Evolutionary conservation across 2,113 vertebrate species (phyloP).

Genomic region (Felis catus): DNA sequence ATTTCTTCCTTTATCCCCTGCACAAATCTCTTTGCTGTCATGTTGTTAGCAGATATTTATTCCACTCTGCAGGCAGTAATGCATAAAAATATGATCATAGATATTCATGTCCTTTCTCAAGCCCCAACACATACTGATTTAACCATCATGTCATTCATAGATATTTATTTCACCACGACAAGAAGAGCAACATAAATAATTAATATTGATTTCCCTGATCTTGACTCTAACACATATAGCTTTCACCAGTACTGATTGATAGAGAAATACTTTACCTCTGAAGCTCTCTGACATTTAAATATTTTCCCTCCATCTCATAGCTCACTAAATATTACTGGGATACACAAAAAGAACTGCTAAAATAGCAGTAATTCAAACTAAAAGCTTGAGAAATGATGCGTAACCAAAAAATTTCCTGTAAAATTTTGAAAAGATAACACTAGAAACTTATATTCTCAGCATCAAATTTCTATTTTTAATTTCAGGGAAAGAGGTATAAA

Average conservation of each 20-base stretch:
- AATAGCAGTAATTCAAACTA: constrained; percentile 20
- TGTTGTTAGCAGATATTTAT: constrained; percentile 64
- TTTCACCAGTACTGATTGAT: constrained; percentile 21
- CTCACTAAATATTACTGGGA: constrained; percentile 25
- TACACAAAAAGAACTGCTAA: not conserved
- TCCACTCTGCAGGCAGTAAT: constrained; percentile 31
- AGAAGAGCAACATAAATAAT: constrained; percentile 67
- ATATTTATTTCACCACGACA: constrained; percentile 66
- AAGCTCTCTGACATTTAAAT: constrained; percentile 66
- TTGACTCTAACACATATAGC: constrained; percentile 38
- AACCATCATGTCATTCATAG: constrained; percentile 29
- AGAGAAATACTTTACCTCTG: constrained; percentile 56
- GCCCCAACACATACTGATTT: constrained; percentile 40
- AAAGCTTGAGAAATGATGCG: constrained; percentile 5
- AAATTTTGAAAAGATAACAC: not conserved
- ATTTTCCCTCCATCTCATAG: constrained; percentile 58
- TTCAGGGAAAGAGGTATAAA: not conserved
- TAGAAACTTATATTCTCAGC: not conserved
- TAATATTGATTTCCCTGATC: constrained; percentile 56
- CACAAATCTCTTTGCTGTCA: constrained; percentile 37
- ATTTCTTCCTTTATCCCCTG: not conserved
- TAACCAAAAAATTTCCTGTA: not conserved
- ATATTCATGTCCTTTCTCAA: constrained; percentile 62
- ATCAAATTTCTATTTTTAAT: constrained; percentile 20
- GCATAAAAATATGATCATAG: constrained; percentile 68